Percentiles rank a stretch among this genome's conserved stretches.
Evolutionary conservation across 2,113 vertebrate genomes (phyloP).

Genomic region (Gallinago paraguaiae): DNA sequence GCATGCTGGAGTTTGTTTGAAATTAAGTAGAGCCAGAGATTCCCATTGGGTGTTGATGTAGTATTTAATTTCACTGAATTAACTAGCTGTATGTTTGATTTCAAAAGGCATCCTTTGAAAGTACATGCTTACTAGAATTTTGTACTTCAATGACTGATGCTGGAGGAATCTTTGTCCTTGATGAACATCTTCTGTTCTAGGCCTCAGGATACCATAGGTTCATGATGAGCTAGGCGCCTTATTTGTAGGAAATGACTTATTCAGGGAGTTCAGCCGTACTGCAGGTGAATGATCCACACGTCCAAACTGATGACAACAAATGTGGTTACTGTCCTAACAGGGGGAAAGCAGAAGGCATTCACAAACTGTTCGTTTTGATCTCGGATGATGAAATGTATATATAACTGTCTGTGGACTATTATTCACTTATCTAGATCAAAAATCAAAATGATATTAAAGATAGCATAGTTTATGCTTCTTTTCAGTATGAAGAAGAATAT

Average conservation of each 20-base stretch:
- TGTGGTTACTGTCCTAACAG: neutral
- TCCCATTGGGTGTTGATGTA: conserved; percentile 3
- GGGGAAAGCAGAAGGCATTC: neutral
- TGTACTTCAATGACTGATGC: neutral
- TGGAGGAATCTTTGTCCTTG: neutral
- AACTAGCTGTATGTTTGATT: neutral
- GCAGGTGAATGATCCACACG: neutral
- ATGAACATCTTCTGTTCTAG: neutral
- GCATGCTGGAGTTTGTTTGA: conserved; percentile 13
- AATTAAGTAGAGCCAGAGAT: neutral
- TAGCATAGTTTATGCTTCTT: neutral
- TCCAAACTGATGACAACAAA: neutral
- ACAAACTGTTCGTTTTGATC: neutral
- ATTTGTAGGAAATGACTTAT: neutral
- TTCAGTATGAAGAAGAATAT: neutral
- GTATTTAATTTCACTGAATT: neutral
- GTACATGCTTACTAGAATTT: neutral
- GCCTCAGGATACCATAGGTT: neutral
- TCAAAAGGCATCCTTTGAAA: neutral
- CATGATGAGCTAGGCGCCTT: neutral
- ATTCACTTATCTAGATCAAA: neutral
- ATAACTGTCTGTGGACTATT: neutral
- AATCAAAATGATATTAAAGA: neutral
- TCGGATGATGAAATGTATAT: neutral
- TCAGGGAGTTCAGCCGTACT: conserved; percentile 1